Conservation (phyloP, 2,888 invertebrate species). For the Ypsolopha sequella region DNA sequence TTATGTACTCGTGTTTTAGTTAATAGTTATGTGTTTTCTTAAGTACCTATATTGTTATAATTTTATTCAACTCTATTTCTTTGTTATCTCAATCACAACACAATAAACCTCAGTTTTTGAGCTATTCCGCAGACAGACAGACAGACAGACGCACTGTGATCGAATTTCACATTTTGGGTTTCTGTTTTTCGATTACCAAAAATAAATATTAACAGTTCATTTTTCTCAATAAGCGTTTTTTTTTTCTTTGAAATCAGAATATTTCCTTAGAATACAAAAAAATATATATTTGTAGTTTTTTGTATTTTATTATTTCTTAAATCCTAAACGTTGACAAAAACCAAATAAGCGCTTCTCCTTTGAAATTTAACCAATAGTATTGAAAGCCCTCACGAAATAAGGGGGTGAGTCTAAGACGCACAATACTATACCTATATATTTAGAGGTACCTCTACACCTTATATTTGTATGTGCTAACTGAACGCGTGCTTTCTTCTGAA, state of each 20-base stretch:
- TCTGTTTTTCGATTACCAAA: too few relatives aligned
- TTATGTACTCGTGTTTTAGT: too few relatives aligned
- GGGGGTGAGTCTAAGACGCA: slow-evolving; percentile 20
- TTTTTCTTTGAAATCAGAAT: too few relatives aligned
- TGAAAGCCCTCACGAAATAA: slow-evolving; percentile 20
- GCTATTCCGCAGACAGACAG: slow-evolving; percentile 13
- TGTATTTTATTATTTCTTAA: neutral
- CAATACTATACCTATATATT: slow-evolving; percentile 14
- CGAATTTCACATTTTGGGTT: too few relatives aligned
- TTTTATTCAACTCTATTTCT: too few relatives aligned
- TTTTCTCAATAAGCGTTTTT: too few relatives aligned
- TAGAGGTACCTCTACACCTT: slow-evolving; percentile 11
- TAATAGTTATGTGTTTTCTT: too few relatives aligned
- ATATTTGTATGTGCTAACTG: slow-evolving; percentile 22
- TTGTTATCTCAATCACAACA: too few relatives aligned
- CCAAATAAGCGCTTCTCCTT: slow-evolving; percentile 11
- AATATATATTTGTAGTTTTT: neutral
- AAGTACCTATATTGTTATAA: too few relatives aligned
- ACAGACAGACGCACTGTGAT: slow-evolving; percentile 8
- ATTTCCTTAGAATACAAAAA: neutral
- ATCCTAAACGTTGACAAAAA: slow-evolving; percentile 3
- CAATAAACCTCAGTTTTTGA: too few relatives aligned
- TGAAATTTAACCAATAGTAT: slow-evolving; percentile 18
- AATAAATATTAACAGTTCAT: too few relatives aligned
- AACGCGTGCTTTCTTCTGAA: slow-evolving; percentile 18